Evolutionary conservation across 2,113 vertebrate species (phyloP), one percentile per base, ranked within the genome.

Genomic region (Vireo altiloquus): DNA sequence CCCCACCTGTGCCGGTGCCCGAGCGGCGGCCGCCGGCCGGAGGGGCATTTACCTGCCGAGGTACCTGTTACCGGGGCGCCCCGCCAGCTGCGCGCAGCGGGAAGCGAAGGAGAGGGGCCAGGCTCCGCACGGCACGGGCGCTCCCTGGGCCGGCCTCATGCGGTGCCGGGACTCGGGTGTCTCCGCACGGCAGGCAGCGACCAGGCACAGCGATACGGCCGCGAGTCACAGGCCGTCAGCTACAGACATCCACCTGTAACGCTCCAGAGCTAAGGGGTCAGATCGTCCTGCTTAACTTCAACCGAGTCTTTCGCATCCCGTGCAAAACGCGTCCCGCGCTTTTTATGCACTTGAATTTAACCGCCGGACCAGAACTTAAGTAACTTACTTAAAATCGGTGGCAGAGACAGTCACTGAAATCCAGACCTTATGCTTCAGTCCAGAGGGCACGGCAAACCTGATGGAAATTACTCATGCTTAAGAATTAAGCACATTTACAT

Each of bases 221-320:
- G 44, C 24, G 7, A 47, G 75, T 23, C 53, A 12, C 39, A 8
- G 1, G 66, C 49, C 16, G n/a, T 4, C 44, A 4, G 44, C 1
- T 5, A 40, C 54, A 13, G 54, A 20, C 37, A 35, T 20, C 68
- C 87, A 89, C 88, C 85, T 93, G 84, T 71, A 57, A 71, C 71
- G 31, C 57, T 65, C 17, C n/a, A 21, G 60, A 42, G 50, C 44
- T 19, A 7, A 59, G 47, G 52, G 27, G 24, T 44, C 65, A 4
- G 56, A 11, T 21, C 47, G 4, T 7, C 35, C 52, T 33, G 15
- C 69, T 20, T 6, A 24, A 15, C 13, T 65, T 15, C 83, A 17
- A 0, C 42, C 23, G 2, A 35, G n/a, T 4, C 42, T 5, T 11
- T 40, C 27, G 2, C 50, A 42, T 7, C 47, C 68, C 35, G 2